Base-by-base conservation (phyloP, 2,113 vertebrate species). In the Myotis brandtii region DNA sequence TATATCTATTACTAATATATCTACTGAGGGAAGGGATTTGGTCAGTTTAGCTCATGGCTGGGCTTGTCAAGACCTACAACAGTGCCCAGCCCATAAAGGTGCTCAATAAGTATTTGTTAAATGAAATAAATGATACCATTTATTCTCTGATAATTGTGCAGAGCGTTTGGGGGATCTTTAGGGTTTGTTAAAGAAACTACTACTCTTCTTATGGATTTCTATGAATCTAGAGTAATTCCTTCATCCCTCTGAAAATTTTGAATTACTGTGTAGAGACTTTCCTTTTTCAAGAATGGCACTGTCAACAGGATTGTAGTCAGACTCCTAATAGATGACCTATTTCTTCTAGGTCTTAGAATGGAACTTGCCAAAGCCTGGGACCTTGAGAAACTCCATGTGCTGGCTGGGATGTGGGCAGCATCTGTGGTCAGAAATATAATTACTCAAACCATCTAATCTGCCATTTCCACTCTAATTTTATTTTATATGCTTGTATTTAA, bases 401-500 rank as follows among this genome's bases (percentile, higher is more conserved):
- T 72, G 46, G 4, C 11, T 89, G 32, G 50, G 17, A 88, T 3
- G 14, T 4, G 6, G 32, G 21, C 9, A 88, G 23, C 8, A 66
- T 94, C 18, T 85, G 54, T 80, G 16, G 10, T 73, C 64, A 94
- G 54, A 81, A 94, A 94, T 64, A 79, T 66, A 69, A 81, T 77
- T 62, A 69, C 37, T 80, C 52, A 48, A 48, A 81, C 37, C 48
- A 27, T 46, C 46, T 73, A 50, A 27, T 75, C 37, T 79, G 21
- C 82, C 37, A 87, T 79, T 70, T 94, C 66, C 30, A 46, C 32
- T 85, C 27, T 83, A 32, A 14, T 87, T 75, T 34, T 67, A 4
- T 75, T 37, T 34, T 84, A 66, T 70, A 46, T 89, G 34, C 34
- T 20, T 59, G 14, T 69, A 40, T 79, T 83, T 70, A 64, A 83